These are phyloP conservation scores for Paraplagusia blochii DNA, from an alignment of 2,113 vertebrate species.

Conservation along the genomic window DNA sequence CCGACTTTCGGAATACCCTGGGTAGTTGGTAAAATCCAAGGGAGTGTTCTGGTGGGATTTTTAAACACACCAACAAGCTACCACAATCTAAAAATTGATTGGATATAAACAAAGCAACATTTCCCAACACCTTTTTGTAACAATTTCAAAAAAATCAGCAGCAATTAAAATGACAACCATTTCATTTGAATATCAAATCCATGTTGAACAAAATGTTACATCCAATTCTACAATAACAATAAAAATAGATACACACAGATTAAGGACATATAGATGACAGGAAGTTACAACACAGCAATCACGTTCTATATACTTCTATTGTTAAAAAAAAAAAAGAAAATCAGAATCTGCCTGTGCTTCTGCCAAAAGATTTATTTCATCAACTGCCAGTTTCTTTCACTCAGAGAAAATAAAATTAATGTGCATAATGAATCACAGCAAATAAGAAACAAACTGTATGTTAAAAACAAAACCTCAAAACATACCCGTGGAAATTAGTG, in stretches of 20 bases:
- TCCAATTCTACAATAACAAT: slow-evolving; percentile 74
- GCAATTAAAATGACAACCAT: slow-evolving; percentile 74
- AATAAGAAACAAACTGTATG: slow-evolving; percentile 41
- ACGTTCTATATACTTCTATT: slow-evolving; percentile 70
- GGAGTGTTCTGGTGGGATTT: slow-evolving; percentile 56
- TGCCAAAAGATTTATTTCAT: slow-evolving; percentile 60
- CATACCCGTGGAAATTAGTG: slow-evolving; percentile 43
- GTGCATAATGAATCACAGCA: slow-evolving; percentile 56
- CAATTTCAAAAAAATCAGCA: slow-evolving; percentile 73
- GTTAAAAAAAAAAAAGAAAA: slow-evolving; percentile 5
- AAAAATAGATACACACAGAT: slow-evolving; percentile 74
- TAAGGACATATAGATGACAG: slow-evolving; percentile 77
- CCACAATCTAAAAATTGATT: slow-evolving; percentile 72
- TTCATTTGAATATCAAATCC: slow-evolving; percentile 71
- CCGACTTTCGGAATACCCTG: slow-evolving; percentile 59
- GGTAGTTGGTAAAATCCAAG: slow-evolving; percentile 51
- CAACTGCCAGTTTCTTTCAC: slow-evolving; percentile 53
- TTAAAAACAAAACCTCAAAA: slow-evolving; percentile 46
- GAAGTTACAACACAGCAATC: slow-evolving; percentile 78
- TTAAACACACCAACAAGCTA: slow-evolving; percentile 74
- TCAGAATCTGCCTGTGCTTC: slow-evolving; percentile 57
- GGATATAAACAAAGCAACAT: slow-evolving; percentile 71
- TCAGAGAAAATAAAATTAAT: slow-evolving; percentile 48
- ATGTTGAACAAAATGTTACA: slow-evolving; percentile 72
- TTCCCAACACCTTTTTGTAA: slow-evolving; percentile 68